A percentile compares a stretch with the other conserved stretches of the same genome.
Conservation (phyloP, 2,888 invertebrate genomes). For the Lepas anatifera region DNA sequence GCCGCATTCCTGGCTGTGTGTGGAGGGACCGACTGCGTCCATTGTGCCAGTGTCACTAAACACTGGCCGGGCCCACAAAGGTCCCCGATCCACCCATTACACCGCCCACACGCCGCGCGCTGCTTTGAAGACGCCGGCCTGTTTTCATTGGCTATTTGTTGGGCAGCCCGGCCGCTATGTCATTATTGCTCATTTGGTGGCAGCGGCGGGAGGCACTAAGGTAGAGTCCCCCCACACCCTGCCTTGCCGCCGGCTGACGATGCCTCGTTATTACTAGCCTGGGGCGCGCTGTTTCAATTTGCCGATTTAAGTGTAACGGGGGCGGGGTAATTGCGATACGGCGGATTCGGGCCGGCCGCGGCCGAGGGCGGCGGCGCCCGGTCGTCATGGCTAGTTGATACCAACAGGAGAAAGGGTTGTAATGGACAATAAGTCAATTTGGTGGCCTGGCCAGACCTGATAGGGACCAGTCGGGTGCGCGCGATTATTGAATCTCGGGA, state of each 20-base stretch:
- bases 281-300: slow-evolving; percentile 2
- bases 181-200: neutral
- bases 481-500: neutral
- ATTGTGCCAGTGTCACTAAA: slow-evolving; percentile 9
- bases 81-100: neutral
- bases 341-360: neutral
- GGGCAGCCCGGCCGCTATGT: neutral
- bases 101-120: neutral
- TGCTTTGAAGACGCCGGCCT: neutral
- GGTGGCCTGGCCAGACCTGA: neutral
- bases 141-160: slow-evolving; percentile 9
- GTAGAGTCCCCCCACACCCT: neutral
- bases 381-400: slow-evolving; percentile 3
- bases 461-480: neutral
- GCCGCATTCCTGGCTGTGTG: too few species aligned
- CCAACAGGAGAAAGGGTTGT: neutral
- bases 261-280: neutral
- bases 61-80: neutral
- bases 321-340: slow-evolving; percentile 2
- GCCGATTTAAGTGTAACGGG: slow-evolving; percentile 3
- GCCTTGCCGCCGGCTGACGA: neutral
- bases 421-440: slow-evolving; percentile 11
- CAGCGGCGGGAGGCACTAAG: neutral
- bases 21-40: neutral
- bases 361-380: neutral